A percentile compares a stretch with the other conserved stretches of the same genome.
Evolutionary conservation across 2,797 vertebrate genomes (phyloP).

Genomic region (Meda fulgida): DNA sequence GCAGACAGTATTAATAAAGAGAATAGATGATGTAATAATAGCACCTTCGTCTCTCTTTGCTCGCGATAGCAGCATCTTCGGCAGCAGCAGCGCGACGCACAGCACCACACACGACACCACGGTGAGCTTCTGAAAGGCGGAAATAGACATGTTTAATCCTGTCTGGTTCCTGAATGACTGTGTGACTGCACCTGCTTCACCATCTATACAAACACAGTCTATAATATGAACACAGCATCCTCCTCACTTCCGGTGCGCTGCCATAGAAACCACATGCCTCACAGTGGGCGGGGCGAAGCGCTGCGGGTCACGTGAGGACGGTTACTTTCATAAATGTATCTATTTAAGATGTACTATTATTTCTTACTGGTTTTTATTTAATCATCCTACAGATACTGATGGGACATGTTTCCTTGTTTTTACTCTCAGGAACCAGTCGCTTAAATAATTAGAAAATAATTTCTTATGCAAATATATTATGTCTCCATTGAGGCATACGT

Average conservation of each 20-base stretch:
- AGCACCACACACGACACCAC: slow-evolving; percentile 84
- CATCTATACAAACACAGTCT: background rate
- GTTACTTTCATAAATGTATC: background rate
- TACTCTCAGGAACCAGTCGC: background rate
- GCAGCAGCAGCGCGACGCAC: slow-evolving; percentile 87
- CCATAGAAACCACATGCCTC: background rate
- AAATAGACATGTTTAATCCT: slow-evolving; percentile 75
- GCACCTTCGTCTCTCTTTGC: slow-evolving; percentile 78
- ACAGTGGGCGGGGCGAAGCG: background rate
- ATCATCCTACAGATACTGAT: background rate
- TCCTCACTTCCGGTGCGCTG: background rate
- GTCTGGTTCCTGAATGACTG: no score
- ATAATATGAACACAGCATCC: no score
- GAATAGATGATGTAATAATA: background rate
- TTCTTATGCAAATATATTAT: background rate
- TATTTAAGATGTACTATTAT: background rate
- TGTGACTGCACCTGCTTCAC: background rate
- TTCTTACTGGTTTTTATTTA: background rate
- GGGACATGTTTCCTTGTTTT: background rate
- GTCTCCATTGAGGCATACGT: background rate
- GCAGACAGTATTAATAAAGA: no score
- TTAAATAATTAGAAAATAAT: background rate
- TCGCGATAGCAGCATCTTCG: slow-evolving; percentile 83
- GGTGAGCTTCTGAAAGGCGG: slow-evolving; percentile 83
- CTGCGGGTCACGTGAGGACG: background rate